phyloP scores from a whole-genome alignment of 2,888 invertebrate genomes.

The Agrilus cyanescens region DNA sequence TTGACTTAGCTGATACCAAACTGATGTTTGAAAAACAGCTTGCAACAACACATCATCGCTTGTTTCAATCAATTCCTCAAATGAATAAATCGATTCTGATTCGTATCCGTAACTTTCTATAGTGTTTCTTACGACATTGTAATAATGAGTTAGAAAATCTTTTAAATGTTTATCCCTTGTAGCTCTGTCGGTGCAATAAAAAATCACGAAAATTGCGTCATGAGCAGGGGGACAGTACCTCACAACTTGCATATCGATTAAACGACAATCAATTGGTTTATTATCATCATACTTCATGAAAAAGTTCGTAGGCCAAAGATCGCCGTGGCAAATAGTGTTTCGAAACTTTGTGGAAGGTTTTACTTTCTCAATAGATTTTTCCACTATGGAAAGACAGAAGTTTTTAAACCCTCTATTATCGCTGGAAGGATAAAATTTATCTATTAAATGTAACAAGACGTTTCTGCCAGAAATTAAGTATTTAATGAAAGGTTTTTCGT shows the following conservation, averaged over 20 bases:
- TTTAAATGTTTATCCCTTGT: too few species aligned
- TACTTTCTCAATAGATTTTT: constrained; percentile 12
- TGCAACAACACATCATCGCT: too few species aligned
- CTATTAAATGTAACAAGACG: constrained; percentile 26
- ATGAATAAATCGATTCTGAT: too few species aligned
- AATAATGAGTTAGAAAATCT: too few species aligned
- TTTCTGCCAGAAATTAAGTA: constrained; percentile 12
- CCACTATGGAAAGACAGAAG: constrained; percentile 4
- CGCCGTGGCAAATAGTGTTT: constrained; percentile 33
- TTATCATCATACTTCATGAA: constrained; percentile 25
- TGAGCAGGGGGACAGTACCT: constrained; percentile 49
- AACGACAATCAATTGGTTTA: constrained; percentile 16
- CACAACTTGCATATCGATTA: constrained; percentile 26
- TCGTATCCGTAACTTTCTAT: too few species aligned
- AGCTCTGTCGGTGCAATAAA: too few species aligned
- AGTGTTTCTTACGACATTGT: too few species aligned
- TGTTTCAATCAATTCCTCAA: too few species aligned
- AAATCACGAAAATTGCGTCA: constrained; percentile 29
- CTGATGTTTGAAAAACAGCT: too few species aligned
- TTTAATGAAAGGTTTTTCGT: constrained; percentile 17
- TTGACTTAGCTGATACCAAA: too few species aligned
- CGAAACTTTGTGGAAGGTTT: constrained; percentile 28
- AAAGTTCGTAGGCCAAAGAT: constrained; percentile 28
- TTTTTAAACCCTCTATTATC: constrained; percentile 16
- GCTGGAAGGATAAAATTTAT: constrained; percentile 14